Evolutionary conservation across 2,113 vertebrate genomes (phyloP), one percentile per base, ranked within the genome.

Genomic region (Bubo bubo): DNA sequence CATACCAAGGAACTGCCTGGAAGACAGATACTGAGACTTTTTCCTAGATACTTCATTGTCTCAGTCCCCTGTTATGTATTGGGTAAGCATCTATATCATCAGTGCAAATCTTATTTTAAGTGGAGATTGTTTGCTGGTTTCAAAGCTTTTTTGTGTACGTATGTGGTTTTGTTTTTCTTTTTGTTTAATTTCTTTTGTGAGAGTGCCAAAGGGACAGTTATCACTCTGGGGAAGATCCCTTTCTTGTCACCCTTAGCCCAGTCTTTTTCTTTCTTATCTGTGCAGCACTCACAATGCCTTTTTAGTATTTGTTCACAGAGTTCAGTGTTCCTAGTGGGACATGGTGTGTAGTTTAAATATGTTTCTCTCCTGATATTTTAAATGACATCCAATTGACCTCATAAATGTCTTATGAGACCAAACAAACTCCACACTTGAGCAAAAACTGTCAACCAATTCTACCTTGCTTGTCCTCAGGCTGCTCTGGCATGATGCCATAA

Each of bases 391-490:
- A 96, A 95, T 94, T 97, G 96, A 98, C 98, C 97, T 98, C 98
- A 96, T 98, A 98, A 98, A 98, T 98, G 97, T 98, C 98, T 98
- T 98, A 98, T 97, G 96, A 98, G 98, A 98, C 98, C 97, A 98
- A 98, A 98, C 97, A 98, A 98, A 98, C 96, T 98, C 96, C 95
- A 97, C 95, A 95, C 96, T 98, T 6, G 74, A 97, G 97, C 90
- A 96, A 96, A 97, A 97, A 97, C 94, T 97, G 96, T 98, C 96
- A 96, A 89, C 96, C 52, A 74, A 21, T 95, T 93, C 97, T 97
- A 92, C 91, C 95, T 94, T 95, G 91, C 93, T 94, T 97, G 95
- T 97, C 98, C 98, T 27, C 93, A 77, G 98, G 98, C 98, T 94
- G 66, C 94, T 96, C 93, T 97, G 97, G 98, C 97, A 97, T 87